Evolutionary conservation across 2,888 invertebrate species (phyloP).

Genomic region (Drosophila falleni): DNA sequence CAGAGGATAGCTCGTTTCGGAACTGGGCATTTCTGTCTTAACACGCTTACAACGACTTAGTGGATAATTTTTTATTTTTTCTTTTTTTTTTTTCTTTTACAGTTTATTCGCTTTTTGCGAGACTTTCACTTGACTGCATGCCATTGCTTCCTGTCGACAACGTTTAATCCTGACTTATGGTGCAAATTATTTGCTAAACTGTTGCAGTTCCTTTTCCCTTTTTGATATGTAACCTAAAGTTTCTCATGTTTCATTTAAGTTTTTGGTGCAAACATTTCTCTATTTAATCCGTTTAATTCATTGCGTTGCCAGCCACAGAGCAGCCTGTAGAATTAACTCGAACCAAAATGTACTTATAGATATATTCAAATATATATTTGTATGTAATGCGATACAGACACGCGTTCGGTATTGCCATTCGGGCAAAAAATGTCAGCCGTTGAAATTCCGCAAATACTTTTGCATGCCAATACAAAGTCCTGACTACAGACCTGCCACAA

Average conservation of each 20-base stretch:
- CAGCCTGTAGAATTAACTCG: slow-evolving; percentile 13
- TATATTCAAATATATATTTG: slow-evolving; percentile 47
- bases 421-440: slow-evolving; percentile 56
- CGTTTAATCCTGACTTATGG: slow-evolving; percentile 79
- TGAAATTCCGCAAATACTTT: slow-evolving; percentile 72
- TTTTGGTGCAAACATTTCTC: slow-evolving; percentile 15
- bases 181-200: slow-evolving; percentile 76
- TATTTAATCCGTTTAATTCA: slow-evolving; percentile 30
- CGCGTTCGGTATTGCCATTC: slow-evolving; percentile 55
- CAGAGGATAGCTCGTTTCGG: slow-evolving; percentile 21
- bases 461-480: slow-evolving; percentile 47
- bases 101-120: slow-evolving; percentile 49
- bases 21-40: slow-evolving; percentile 54
- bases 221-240: slow-evolving; percentile 12
- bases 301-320: slow-evolving; percentile 38
- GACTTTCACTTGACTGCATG: slow-evolving; percentile 57
- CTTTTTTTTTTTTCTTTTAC: slow-evolving; percentile 28
- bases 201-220: slow-evolving; percentile 41
- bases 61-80: slow-evolving; percentile 33
- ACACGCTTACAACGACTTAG: slow-evolving; percentile 70
- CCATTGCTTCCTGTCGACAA: slow-evolving; percentile 28
- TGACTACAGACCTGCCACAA: neutral
- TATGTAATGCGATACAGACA: slow-evolving; percentile 72
- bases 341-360: slow-evolving; percentile 4
- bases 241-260: slow-evolving; percentile 22